These are phyloP conservation scores for Sebastes baramenuke DNA, from an alignment of 2,797 vertebrate genomes.

Conservation along the genomic window DNA sequence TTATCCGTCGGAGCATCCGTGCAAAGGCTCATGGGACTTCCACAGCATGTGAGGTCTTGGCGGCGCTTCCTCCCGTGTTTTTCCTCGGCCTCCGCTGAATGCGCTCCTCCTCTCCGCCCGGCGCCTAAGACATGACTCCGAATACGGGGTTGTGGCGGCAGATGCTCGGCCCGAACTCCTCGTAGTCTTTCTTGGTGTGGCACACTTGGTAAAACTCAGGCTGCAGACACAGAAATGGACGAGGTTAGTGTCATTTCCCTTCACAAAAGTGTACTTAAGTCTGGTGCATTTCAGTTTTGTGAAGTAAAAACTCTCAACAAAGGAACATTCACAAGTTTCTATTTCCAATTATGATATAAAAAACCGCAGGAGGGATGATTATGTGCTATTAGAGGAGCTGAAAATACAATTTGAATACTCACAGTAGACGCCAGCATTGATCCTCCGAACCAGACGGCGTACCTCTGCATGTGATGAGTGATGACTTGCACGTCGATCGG, in stretches of 20 bases:
- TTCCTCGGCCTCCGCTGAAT: neutral
- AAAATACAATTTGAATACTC: slow-evolving; percentile 69
- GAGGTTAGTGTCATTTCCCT: neutral
- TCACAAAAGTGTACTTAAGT: neutral
- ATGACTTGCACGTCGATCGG: slow-evolving; percentile 98
- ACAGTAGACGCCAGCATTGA: slow-evolving; percentile 99
- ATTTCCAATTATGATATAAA: neutral
- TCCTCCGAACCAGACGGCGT: slow-evolving; percentile 98
- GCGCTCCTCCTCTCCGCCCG: neutral
- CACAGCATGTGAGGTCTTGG: slow-evolving; percentile 46
- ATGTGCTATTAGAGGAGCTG: neutral
- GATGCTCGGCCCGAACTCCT: slow-evolving; percentile 98
- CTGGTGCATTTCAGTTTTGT: neutral
- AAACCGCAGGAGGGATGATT: neutral
- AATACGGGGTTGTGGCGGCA: slow-evolving; percentile 99
- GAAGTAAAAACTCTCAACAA: neutral
- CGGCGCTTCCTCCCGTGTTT: neutral
- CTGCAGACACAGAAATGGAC: slow-evolving; percentile 63
- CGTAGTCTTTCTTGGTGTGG: slow-evolving; percentile 99
- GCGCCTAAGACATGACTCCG: slow-evolving; percentile 95
- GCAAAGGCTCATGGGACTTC: slow-evolving; percentile 65
- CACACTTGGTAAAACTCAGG: slow-evolving; percentile 99
- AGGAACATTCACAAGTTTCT: neutral
- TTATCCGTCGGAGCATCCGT: slow-evolving; percentile 37
- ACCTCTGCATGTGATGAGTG: slow-evolving; percentile 98